phyloP scores from a whole-genome alignment of 2,797 vertebrate genomes.

The Streptopelia turtur region DNA sequence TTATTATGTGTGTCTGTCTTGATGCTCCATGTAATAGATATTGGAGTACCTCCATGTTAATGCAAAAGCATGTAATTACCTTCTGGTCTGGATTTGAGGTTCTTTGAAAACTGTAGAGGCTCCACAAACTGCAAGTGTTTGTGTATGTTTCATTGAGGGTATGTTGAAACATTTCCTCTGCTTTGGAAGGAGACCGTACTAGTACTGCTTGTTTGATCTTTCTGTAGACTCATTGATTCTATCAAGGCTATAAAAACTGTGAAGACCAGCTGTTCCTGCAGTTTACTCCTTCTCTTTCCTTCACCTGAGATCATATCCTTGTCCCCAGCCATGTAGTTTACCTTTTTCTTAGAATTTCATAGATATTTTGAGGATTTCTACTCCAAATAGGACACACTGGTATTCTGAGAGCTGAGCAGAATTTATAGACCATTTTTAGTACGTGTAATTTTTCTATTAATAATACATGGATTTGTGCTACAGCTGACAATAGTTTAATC shows the following conservation, averaged over 20 bases:
- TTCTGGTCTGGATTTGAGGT: background rate
- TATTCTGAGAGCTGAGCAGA: background rate
- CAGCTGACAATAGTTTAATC: background rate
- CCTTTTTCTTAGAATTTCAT: background rate
- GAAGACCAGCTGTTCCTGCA: background rate
- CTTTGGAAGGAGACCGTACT: background rate
- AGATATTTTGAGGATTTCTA: background rate
- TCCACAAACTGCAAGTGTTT: background rate
- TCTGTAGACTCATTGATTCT: background rate
- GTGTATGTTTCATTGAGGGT: background rate
- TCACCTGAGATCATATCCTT: background rate
- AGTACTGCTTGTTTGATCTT: background rate
- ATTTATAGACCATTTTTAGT: background rate
- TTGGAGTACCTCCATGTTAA: background rate
- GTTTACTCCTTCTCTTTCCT: background rate
- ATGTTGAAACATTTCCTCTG: background rate
- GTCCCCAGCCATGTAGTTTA: background rate
- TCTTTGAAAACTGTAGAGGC: background rate
- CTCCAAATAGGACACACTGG: too few species aligned
- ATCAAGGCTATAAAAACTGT: background rate
- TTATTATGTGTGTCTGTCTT: background rate
- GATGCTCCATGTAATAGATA: background rate
- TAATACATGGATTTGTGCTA: background rate
- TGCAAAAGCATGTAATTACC: background rate
- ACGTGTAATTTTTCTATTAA: background rate